Evolutionary conservation across 2,888 invertebrate genomes (phyloP), one percentile per base, ranked within the genome.

Genomic region (Xanthorhoe designata): DNA sequence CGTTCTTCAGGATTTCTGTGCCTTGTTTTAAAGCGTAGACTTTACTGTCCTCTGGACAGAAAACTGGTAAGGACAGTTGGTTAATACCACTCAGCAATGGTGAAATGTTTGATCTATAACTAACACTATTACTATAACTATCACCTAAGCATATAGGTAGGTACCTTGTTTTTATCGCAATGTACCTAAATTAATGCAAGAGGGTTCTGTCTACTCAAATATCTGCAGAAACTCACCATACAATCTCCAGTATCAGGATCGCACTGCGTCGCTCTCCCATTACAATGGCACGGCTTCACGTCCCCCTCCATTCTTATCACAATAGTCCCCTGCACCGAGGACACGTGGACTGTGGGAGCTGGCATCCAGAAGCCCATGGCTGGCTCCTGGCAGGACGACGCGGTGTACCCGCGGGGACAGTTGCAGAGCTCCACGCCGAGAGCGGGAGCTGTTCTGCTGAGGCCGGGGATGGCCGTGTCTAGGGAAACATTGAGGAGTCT

Each of bases 311-410:
- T 90, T 74, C 96, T 96, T 71, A 98, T 97, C 19, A 97, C 95
- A 66, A 96, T 95, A 0, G 96, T 96, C 13, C 96, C 96, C 45
- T 96, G 95, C 0, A 91, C 88, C 54, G 78, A 88, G 83, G 76
- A 89, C 87, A 90, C 83, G 52, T 81, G 91, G 4, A 87, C 80
- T 24, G 78, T 75, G 53, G 90, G 90, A 32, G 91, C 89, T 47
- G 96, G 95, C 83, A 96, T 95, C 94, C 97, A 96, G 87, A 96
- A 98, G 0, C 99, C 99, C 7, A 94, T 86, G 47, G 96, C 96
- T 0, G 98, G 97, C 82, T 96, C 96, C 90, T 99, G 99, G 87
- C 99, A 99, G 0, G 99, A 99, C 0, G 96, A 95, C 0, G 98
- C 97, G 71, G 96, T 95, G 90, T 98, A 99, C 67, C 95, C 95